Percentiles rank a stretch among this genome's conserved stretches.
phyloP scores from a whole-genome alignment of 2,888 invertebrate genomes.

The Ptilodon capucinus region DNA sequence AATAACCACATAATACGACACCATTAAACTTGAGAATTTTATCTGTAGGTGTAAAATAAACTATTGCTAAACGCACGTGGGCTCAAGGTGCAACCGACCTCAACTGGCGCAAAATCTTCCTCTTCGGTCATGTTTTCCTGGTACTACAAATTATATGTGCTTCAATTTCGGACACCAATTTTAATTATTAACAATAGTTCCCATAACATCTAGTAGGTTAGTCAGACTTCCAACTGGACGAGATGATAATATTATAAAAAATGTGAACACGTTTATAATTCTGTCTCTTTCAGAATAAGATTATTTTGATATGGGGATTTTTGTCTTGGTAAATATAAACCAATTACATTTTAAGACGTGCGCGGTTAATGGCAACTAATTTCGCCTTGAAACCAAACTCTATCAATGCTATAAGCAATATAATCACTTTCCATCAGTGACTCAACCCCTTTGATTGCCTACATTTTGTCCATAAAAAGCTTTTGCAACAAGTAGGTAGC shows the following conservation, averaged over 20 bases:
- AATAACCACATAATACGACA: constrained; percentile 11
- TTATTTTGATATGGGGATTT: too few species aligned
- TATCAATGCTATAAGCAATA: background rate
- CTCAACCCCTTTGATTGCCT: background rate
- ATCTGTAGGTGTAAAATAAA: constrained; percentile 26
- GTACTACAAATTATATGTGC: too few species aligned
- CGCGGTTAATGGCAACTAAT: too few species aligned
- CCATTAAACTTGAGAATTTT: constrained; percentile 20
- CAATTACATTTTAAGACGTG: too few species aligned
- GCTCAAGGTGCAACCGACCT: constrained; percentile 35
- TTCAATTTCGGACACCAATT: too few species aligned
- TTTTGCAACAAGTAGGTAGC: background rate
- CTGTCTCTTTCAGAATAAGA: too few species aligned
- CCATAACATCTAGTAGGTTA: too few species aligned
- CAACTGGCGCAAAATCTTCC: constrained; percentile 24
- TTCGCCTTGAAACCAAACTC: background rate
- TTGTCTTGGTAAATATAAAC: too few species aligned
- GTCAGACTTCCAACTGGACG: too few species aligned
- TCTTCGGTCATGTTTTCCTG: constrained; percentile 22
- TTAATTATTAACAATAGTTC: too few species aligned
- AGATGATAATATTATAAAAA: too few species aligned
- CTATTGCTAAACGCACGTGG: constrained; percentile 27
- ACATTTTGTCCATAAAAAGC: background rate
- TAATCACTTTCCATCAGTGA: background rate
- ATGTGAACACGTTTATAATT: too few species aligned